A percentile compares a stretch with the other conserved stretches of the same genome.
These are phyloP conservation scores for Acanthosepion lycidas DNA, from an alignment of 2,888 invertebrate species.

Conservation along the genomic window DNA sequence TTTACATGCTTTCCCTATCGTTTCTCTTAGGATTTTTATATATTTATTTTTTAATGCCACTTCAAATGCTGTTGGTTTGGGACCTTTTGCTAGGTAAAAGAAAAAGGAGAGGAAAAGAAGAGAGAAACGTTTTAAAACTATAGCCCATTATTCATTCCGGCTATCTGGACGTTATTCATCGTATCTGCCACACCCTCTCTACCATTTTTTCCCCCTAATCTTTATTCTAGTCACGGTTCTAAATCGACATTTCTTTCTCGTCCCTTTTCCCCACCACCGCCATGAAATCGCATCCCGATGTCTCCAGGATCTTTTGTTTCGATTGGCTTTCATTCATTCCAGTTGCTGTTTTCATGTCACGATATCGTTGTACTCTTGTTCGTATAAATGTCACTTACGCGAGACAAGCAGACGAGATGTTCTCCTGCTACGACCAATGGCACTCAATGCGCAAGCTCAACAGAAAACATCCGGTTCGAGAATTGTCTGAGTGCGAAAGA, in stretches of 20 bases:
- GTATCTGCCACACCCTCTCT: background rate
- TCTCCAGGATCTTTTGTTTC: background rate
- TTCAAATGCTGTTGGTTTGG: background rate
- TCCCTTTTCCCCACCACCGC: background rate
- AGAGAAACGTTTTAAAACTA: background rate
- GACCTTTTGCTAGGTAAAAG: background rate
- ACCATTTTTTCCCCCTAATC: background rate
- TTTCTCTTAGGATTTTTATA: background rate
- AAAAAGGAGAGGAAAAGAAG: background rate
- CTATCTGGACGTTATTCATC: background rate
- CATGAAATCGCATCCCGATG: background rate
- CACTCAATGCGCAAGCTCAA: background rate
- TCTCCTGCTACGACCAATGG: background rate
- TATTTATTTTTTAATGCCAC: background rate
- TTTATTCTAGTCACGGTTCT: background rate
- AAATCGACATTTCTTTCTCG: background rate
- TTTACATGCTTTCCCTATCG: background rate
- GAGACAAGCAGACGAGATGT: constrained; percentile 12
- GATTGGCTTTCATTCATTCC: background rate
- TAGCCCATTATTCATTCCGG: background rate
- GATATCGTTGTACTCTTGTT: background rate
- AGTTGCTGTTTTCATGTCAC: background rate
- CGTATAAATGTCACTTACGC: background rate
- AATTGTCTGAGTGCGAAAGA: background rate
- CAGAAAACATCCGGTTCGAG: background rate